phyloP scores from a whole-genome alignment of 1,140 invertebrate species.

The Drosophila burlai region DNA sequence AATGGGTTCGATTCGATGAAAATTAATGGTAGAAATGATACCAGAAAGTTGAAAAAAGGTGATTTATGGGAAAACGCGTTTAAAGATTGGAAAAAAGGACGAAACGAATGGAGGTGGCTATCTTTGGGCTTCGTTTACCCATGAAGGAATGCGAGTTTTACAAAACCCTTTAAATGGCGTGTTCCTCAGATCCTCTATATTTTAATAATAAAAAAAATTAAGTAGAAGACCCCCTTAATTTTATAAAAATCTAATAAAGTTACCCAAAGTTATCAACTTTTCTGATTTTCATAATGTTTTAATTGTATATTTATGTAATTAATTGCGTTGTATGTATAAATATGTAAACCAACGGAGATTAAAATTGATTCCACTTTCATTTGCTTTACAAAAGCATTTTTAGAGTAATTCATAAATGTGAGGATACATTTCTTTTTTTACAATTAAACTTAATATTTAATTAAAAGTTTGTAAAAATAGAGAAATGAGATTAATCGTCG shows the following conservation, averaged over 20 bases:
- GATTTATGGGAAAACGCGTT: too few relatives aligned
- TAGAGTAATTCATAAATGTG: too few relatives aligned
- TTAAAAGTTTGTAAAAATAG: background rate
- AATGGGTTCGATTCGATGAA: too few relatives aligned
- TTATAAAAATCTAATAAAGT: background rate
- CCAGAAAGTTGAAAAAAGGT: too few relatives aligned
- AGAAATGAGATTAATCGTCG: constrained; percentile 1
- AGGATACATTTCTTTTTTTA: background rate
- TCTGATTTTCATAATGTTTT: background rate
- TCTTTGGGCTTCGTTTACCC: too few relatives aligned
- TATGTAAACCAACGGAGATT: background rate
- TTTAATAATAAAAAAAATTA: too few relatives aligned
- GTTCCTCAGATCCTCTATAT: too few relatives aligned
- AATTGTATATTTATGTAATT: constrained; percentile 9
- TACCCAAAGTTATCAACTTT: background rate
- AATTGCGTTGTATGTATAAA: background rate
- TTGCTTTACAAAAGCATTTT: constrained; percentile 13
- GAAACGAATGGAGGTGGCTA: too few relatives aligned
- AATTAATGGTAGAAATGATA: too few relatives aligned
- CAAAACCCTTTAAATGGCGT: too few relatives aligned
- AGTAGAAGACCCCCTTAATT: background rate
- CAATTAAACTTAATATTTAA: background rate
- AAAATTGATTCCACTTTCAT: background rate
- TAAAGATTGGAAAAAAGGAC: too few relatives aligned
- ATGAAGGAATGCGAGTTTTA: too few relatives aligned